Evolutionary conservation across 2,113 vertebrate species (phyloP), one percentile per base, ranked within the genome.

Genomic region (Hypocryptadius cinnamomeus): DNA sequence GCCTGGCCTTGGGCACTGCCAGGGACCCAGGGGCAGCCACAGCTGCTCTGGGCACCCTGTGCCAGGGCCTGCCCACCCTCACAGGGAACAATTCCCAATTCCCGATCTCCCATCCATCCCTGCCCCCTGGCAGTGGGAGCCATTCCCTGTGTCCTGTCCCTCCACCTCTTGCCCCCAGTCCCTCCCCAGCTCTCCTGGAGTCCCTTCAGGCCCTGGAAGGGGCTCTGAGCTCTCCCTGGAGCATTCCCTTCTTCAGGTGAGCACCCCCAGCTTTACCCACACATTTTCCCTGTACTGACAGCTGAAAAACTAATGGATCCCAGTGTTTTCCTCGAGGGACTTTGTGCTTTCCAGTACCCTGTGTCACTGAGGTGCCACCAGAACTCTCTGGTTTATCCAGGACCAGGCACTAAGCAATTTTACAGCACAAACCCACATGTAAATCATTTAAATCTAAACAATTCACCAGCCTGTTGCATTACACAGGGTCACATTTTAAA

Each of bases 111-210:
- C 21, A 47, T 15, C 30, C 0, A 31, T 0, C 6, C 4, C 23
- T 23, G 0, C 30, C 35, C 23, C 1, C 6, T 60, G 2, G 0
- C 44, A 69, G 1, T 10, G 0, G 1, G 2, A 72, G 5, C 15
- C 53, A 74, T 66, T 76, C 47, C 54, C 30, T 7, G 9, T 3
- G 47, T 76, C 21, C n/a, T 69, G n/a, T 47, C 30, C 11, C n/a
- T 74, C 40, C 54, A 47, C 3, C 0, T 28, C 45, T 19, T 31
- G 24, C 61, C 54, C 16, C 7, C 8, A 68, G 17, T 27, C n/a
- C 40, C 9, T 54, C 20, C 30, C 4, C 47, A 53, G 30, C 45
- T 68, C 30, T 76, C 21, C 21, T 47, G n/a, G 54, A 69, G 45
- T 28, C 11, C 33, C 28, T 68, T 53, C 0, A 35, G 53, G 6